Evolutionary conservation across 2,888 invertebrate genomes (phyloP).

Genomic region (Perithous albicinctus): DNA sequence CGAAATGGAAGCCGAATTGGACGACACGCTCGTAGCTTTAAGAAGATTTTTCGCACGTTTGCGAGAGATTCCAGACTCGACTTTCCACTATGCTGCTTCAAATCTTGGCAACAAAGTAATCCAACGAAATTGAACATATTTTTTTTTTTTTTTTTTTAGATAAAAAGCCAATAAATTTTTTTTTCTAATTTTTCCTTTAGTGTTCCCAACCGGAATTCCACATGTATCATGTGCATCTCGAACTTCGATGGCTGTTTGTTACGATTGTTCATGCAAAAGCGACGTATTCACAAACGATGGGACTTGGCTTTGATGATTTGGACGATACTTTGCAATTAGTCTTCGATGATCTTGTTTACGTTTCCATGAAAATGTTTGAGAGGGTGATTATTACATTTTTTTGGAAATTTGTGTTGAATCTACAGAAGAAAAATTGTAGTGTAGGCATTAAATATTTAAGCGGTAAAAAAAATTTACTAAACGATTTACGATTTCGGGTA

Average conservation of each 20-base stretch:
- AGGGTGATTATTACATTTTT: slow-evolving; percentile 76
- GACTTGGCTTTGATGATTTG: slow-evolving; percentile 74
- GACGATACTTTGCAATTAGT: slow-evolving; percentile 74
- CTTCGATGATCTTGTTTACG: slow-evolving; percentile 81
- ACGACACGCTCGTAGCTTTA: slow-evolving; percentile 74
- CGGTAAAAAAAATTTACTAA: too few species aligned
- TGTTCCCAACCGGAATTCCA: slow-evolving; percentile 85
- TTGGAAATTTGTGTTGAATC: too few species aligned
- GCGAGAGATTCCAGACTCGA: slow-evolving; percentile 81
- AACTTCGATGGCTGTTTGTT: slow-evolving; percentile 85
- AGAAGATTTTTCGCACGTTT: slow-evolving; percentile 77
- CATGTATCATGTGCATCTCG: slow-evolving; percentile 85
- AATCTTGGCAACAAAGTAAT: slow-evolving; percentile 83
- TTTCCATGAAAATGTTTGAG: slow-evolving; percentile 82
- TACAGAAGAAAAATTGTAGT: too few species aligned
- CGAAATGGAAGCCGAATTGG: slow-evolving; percentile 76
- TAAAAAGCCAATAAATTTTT: slow-evolving; percentile 7
- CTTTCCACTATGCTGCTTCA: slow-evolving; percentile 82
- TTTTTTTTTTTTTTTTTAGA: too few species aligned
- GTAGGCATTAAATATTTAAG: too few species aligned
- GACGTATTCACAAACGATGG: slow-evolving; percentile 68
- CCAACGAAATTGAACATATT: slow-evolving; percentile 31
- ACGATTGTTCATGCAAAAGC: slow-evolving; percentile 77
- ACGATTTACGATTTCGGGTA: too few species aligned
- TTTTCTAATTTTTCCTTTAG: slow-evolving; percentile 72